A percentile compares a stretch with the other conserved stretches of the same genome.
phyloP scores from a whole-genome alignment of 2,797 vertebrate genomes.

The Ctenosaura bakeri region DNA sequence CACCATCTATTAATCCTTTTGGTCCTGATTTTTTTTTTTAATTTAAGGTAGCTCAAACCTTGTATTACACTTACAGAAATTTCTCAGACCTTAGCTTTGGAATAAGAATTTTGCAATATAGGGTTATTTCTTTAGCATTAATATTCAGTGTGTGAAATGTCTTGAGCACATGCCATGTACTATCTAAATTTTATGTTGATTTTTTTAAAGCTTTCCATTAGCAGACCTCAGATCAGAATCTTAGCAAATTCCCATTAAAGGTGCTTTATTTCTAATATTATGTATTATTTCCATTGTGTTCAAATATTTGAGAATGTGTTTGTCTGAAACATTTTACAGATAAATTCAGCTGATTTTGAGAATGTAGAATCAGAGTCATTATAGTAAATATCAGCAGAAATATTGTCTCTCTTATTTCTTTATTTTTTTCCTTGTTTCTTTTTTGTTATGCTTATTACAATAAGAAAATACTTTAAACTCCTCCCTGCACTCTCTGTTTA shows the following conservation, averaged over 20 bases:
- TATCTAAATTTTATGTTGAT: neutral
- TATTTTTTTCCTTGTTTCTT: neutral
- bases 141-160: neutral
- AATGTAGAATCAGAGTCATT: slow-evolving; percentile 49
- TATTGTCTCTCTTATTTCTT: neutral
- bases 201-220: neutral
- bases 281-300: slow-evolving; percentile 45
- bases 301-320: neutral
- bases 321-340: slow-evolving; percentile 39
- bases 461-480: slow-evolving; percentile 22
- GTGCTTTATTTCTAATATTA: slow-evolving; percentile 46
- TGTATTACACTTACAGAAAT: neutral
- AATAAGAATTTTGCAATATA: no score
- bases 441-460: slow-evolving; percentile 47
- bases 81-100: neutral
- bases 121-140: neutral
- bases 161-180: neutral
- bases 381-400: slow-evolving; percentile 33
- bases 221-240: neutral
- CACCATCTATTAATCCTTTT: slow-evolving; percentile 16
- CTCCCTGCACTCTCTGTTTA: slow-evolving; percentile 57
- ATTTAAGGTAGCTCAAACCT: neutral
- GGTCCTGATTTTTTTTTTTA: slow-evolving; percentile 21
- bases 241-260: slow-evolving; percentile 36
- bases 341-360: slow-evolving; percentile 39